Percentiles rank a stretch among this genome's conserved stretches.
phyloP scores from a whole-genome alignment of 2,797 vertebrate species.

The Antennarius maculatus region DNA sequence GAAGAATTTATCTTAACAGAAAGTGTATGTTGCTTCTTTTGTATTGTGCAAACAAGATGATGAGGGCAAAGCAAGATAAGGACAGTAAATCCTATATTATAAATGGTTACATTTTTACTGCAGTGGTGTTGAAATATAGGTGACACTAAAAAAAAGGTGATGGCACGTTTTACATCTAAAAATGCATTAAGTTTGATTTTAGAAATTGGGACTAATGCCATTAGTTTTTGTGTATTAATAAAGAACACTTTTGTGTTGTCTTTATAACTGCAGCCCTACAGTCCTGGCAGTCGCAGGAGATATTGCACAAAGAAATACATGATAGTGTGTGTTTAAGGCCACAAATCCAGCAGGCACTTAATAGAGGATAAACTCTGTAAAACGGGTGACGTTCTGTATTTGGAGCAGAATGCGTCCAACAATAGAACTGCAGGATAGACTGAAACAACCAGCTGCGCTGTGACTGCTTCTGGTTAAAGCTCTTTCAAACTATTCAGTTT shows the following conservation, averaged over 20 bases:
- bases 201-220: background rate
- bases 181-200: background rate
- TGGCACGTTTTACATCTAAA: background rate
- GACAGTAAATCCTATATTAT: background rate
- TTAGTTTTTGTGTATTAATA: too few relatives aligned
- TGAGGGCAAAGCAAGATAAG: background rate
- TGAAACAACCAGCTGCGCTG: conserved; percentile 2
- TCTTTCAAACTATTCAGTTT: background rate
- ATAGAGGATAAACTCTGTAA: conserved; percentile 14
- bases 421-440: background rate
- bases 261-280: background rate
- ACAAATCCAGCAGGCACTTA: conserved; percentile 44
- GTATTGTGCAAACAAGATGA: background rate
- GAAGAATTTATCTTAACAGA: background rate
- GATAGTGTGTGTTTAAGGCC: conserved; percentile 13
- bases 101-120: background rate
- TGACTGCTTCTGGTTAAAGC: background rate
- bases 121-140: background rate
- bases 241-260: background rate
- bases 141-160: background rate
- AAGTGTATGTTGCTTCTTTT: background rate
- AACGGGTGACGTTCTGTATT: conserved; percentile 1
- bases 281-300: conserved; percentile 7
- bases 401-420: background rate
- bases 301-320: too few relatives aligned